A percentile compares a stretch with the other conserved stretches of the same genome.
Evolutionary conservation across 2,797 vertebrate species (phyloP).

Genomic region (Enteromius paludinosus): DNA sequence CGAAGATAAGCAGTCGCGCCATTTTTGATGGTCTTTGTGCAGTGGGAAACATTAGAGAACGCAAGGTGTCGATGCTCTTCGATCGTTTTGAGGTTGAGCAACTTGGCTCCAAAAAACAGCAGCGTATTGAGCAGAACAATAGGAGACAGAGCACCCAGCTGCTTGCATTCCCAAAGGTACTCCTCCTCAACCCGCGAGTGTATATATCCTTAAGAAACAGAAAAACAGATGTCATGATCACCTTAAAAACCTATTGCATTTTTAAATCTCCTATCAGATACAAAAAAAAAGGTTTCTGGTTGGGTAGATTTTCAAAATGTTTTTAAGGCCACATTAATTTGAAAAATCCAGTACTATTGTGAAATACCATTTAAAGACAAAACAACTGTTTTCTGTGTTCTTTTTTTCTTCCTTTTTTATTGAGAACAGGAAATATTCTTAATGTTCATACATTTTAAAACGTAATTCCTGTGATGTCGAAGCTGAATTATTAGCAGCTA

Average conservation of each 20-base stretch:
- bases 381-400: background rate
- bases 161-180: constrained; percentile 97
- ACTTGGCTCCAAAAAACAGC: constrained; percentile 95
- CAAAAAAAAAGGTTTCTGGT: background rate
- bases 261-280: background rate
- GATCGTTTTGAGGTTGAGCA: constrained; percentile 87
- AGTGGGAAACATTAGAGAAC: constrained; percentile 86
- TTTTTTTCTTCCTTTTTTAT: too few relatives aligned
- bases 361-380: background rate
- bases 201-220: constrained; percentile 77
- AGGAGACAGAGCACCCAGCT: constrained; percentile 94
- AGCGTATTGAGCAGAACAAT: constrained; percentile 95
- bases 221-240: background rate
- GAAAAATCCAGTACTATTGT: background rate
- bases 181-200: constrained; percentile 93
- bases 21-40: constrained; percentile 83
- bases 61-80: constrained; percentile 89
- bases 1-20: constrained; percentile 87
- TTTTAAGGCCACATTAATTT: background rate
- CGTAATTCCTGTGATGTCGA: background rate
- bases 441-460: background rate
- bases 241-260: background rate
- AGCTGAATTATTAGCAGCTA: background rate
- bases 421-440: too few relatives aligned
- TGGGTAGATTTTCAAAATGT: background rate